Conservation (phyloP, 2,888 invertebrate species). For the Drosophila hamatofila region DNA sequence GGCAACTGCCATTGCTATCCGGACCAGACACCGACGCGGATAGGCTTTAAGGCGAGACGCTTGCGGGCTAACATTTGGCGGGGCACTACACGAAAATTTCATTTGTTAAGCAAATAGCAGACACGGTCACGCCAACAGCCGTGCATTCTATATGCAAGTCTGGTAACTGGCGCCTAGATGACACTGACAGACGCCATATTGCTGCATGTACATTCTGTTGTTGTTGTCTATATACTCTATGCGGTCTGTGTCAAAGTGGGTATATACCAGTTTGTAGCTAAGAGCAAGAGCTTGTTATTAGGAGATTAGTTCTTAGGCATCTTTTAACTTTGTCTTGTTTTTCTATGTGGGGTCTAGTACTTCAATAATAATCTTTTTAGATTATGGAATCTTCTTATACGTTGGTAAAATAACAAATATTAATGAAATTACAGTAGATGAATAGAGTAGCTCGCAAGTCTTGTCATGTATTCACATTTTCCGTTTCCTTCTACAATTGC, state of each 20-base stretch:
- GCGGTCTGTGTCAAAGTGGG: neutral
- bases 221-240: conserved; percentile 37
- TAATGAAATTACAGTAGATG: neutral
- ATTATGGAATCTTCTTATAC: neutral
- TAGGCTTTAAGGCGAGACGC: neutral
- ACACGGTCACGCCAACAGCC: conserved; percentile 51
- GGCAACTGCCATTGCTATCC: conserved; percentile 71
- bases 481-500: conserved; percentile 14
- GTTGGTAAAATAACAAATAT: neutral
- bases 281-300: neutral
- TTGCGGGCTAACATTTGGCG: conserved; percentile 33
- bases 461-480: conserved; percentile 28
- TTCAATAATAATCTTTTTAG: neutral
- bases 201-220: conserved; percentile 40
- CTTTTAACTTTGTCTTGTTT: neutral
- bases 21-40: conserved; percentile 42
- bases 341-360: neutral
- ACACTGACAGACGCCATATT: conserved; percentile 69
- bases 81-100: conserved; percentile 72
- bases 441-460: conserved; percentile 7
- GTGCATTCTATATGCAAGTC: conserved; percentile 54
- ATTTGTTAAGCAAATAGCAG: conserved; percentile 77
- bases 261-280: neutral
- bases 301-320: neutral
- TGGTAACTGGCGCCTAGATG: conserved; percentile 61